Evolutionary conservation across 2,888 invertebrate genomes (phyloP).

Genomic region (Petrolisthes manimaculis): DNA sequence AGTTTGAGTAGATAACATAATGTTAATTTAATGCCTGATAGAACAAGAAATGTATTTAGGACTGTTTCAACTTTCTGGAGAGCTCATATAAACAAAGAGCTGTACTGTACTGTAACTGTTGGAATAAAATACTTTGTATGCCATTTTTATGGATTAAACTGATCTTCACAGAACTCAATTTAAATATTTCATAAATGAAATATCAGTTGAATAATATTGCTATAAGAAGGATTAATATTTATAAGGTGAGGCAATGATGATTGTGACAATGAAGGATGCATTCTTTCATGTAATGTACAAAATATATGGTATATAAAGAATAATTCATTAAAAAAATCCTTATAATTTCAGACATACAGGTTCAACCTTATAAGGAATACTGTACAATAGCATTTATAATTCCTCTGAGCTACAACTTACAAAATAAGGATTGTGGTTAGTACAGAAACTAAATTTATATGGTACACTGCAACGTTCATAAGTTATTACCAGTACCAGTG

Average conservation of each 20-base stretch:
- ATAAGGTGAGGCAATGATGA: neutral
- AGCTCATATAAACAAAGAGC: too few relatives aligned
- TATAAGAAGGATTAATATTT: neutral
- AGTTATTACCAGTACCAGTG: too few relatives aligned
- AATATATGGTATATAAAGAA: neutral
- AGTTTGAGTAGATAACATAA: too few relatives aligned
- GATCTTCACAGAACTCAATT: too few relatives aligned
- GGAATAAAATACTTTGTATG: too few relatives aligned
- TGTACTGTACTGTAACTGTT: too few relatives aligned
- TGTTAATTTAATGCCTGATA: too few relatives aligned
- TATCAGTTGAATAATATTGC: neutral
- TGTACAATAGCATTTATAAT: neutral
- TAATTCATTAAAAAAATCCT: neutral
- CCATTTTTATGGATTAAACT: too few relatives aligned
- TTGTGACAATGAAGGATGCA: neutral
- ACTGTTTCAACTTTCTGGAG: too few relatives aligned
- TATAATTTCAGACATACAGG: neutral
- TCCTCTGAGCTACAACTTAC: neutral
- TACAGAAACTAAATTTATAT: neutral
- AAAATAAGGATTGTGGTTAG: neutral
- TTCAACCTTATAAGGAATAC: neutral
- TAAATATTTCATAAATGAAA: too few relatives aligned
- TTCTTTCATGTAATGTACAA: neutral
- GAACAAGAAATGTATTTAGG: too few relatives aligned
- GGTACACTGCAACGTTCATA: neutral